phyloP scores from a whole-genome alignment of 2,888 invertebrate genomes.

The Macrophya annulata region DNA sequence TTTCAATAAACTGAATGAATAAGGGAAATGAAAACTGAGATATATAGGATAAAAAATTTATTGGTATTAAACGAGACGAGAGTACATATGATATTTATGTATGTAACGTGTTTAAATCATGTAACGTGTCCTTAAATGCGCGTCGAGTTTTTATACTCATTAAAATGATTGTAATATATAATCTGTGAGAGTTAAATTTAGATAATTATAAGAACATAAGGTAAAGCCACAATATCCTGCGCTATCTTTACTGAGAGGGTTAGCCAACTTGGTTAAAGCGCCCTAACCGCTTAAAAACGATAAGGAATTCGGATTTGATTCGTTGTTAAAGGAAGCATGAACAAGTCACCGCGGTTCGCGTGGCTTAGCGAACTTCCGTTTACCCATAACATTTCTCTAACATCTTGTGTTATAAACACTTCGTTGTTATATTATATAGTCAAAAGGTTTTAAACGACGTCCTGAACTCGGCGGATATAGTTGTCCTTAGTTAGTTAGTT shows the following conservation, averaged over 20 bases:
- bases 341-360: background rate
- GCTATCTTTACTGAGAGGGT: background rate
- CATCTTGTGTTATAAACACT: conserved; percentile 6
- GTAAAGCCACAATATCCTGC: conserved; percentile 19
- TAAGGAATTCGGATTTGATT: conserved; percentile 50
- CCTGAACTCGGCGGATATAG: conserved; percentile 35
- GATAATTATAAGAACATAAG: background rate
- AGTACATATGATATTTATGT: too few species aligned
- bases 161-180: too few species aligned
- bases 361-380: conserved; percentile 39
- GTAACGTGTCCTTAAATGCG: too few species aligned
- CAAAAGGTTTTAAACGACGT: conserved; percentile 10
- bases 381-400: background rate
- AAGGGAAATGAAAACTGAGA: too few species aligned
- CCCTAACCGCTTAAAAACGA: background rate
- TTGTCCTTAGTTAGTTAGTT: background rate
- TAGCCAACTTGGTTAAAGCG: background rate
- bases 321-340: conserved; percentile 36
- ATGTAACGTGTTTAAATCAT: too few species aligned
- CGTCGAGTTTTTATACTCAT: too few species aligned
- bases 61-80: too few species aligned
- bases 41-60: too few species aligned
- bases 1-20: too few species aligned
- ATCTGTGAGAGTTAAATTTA: background rate
- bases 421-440: background rate